Evolutionary conservation across 2,113 vertebrate genomes (phyloP), one percentile per base, ranked within the genome.

Genomic region (Gallinago media): DNA sequence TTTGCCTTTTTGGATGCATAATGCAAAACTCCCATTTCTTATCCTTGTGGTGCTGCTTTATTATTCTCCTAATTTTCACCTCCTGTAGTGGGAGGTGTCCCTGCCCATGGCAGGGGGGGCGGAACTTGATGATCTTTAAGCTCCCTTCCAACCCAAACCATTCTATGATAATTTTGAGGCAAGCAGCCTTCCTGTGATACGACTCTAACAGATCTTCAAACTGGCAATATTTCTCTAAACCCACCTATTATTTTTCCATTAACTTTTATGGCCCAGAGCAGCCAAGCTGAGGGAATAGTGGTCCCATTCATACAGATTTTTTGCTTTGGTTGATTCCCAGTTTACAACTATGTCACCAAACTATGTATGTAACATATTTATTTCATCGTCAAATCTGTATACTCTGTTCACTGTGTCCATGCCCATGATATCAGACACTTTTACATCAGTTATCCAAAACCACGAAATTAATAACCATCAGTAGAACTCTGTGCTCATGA

Each of bases 181-280:
- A 80, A 67, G 12, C 22, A 91, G n/a, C 74, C 17, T 71, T 89
- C 77, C 46, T 82, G 32, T 85, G 66, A 68, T 86, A 72, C 29
- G 47, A 32, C 38, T 91, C 18, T 47, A 74, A 56, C 25, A 81
- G 59, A 29, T 87, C 56, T 77, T n/a, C 31, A 73, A 81, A 49
- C 5, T 54, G 26, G 9, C 77, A 91, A 29, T 78, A 89, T 68
- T 82, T 52, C 54, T 84, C 36, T 87, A 91, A 89, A 89, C 49
- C 49, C 31, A 87, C 12, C 72, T 78, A 66, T 63, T 78, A 75
- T 78, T 96, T 94, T 94, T 83, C 65, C 62, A 88, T 91, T 82
- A 32, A 36, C 36, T 89, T 78, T 62, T 55, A 89, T 77, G 40
- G 40, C 62, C 76, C 81, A 72, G 47, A 87, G 47, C 47, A 68